A percentile compares a stretch with the other conserved stretches of the same genome.
Conservation (phyloP, 2,797 vertebrate species). For the Acanthornis magna region DNA sequence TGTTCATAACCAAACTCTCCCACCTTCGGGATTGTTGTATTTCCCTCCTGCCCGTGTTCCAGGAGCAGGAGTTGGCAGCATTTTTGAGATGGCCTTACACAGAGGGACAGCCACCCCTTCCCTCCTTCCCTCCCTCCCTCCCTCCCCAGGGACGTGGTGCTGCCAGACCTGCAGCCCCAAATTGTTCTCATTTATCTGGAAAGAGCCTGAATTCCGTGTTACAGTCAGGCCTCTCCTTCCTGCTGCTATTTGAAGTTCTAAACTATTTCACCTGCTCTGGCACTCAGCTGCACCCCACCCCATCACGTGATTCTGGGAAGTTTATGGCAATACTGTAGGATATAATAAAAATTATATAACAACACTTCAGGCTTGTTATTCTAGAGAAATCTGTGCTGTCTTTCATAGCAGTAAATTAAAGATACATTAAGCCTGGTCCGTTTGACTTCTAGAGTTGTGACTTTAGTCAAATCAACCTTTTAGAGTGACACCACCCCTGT, state of each 20-base stretch:
- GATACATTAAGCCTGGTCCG: neutral
- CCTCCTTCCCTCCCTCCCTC: neutral
- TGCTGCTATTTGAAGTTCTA: neutral
- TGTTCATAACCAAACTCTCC: neutral
- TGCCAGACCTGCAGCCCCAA: slow-evolving; percentile 6
- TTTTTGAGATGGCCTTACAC: neutral
- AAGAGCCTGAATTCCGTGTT: neutral
- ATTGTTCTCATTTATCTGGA: neutral
- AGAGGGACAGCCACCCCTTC: neutral
- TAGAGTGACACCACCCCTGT: neutral
- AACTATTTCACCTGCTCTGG: neutral
- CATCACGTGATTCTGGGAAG: neutral
- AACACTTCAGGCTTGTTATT: neutral
- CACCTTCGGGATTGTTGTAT: neutral
- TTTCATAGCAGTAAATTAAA: neutral
- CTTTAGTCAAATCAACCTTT: neutral
- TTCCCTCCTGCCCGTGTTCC: neutral
- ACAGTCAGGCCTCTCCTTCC: neutral
- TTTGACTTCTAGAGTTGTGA: neutral
- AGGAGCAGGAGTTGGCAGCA: neutral
- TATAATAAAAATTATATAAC: neutral
- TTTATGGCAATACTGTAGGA: neutral
- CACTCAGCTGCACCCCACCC: neutral
- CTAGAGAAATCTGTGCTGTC: neutral
- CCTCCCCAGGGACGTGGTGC: neutral